Evolutionary conservation across 2,888 invertebrate species (phyloP).

Genomic region (Unio pictorum): DNA sequence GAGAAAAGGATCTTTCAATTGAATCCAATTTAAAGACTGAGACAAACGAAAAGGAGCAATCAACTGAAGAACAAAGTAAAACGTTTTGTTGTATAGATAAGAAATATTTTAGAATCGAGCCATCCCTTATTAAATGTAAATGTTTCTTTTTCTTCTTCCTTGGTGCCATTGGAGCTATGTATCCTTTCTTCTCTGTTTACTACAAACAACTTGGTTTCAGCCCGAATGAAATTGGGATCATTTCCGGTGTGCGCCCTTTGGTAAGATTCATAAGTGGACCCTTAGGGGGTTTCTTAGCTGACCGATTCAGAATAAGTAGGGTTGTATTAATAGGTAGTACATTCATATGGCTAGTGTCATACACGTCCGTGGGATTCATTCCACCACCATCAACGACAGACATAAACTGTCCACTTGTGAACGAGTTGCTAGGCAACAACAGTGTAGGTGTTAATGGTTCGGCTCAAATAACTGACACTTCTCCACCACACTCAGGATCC

Average conservation of each 20-base stretch:
- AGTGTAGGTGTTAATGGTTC: too few relatives aligned
- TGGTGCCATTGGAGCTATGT: slow-evolving; percentile 40
- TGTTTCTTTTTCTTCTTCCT: slow-evolving; percentile 41
- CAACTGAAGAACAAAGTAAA: too few relatives aligned
- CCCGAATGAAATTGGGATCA: slow-evolving; percentile 42
- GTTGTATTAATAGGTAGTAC: slow-evolving; percentile 33
- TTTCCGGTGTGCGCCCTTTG: slow-evolving; percentile 39
- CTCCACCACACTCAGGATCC: background rate
- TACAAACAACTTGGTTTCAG: slow-evolving; percentile 45
- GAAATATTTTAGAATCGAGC: slow-evolving; percentile 17
- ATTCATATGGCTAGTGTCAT: slow-evolving; percentile 36
- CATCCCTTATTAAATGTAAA: slow-evolving; percentile 32
- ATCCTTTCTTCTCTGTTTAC: slow-evolving; percentile 39
- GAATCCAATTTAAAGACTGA: too few relatives aligned
- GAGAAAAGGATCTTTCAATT: too few relatives aligned
- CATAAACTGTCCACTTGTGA: slow-evolving; percentile 25
- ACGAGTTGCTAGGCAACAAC: slow-evolving; percentile 9
- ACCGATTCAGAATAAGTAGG: slow-evolving; percentile 34
- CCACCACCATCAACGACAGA: slow-evolving; percentile 22
- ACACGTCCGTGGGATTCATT: slow-evolving; percentile 38
- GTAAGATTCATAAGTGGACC: slow-evolving; percentile 42
- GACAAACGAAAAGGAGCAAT: too few relatives aligned
- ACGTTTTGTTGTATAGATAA: too few relatives aligned
- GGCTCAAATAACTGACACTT: too few relatives aligned
- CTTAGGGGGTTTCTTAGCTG: slow-evolving; percentile 38